These are phyloP conservation scores for Leucophora obtusa DNA, from an alignment of 2,888 invertebrate species.

Conservation along the genomic window DNA sequence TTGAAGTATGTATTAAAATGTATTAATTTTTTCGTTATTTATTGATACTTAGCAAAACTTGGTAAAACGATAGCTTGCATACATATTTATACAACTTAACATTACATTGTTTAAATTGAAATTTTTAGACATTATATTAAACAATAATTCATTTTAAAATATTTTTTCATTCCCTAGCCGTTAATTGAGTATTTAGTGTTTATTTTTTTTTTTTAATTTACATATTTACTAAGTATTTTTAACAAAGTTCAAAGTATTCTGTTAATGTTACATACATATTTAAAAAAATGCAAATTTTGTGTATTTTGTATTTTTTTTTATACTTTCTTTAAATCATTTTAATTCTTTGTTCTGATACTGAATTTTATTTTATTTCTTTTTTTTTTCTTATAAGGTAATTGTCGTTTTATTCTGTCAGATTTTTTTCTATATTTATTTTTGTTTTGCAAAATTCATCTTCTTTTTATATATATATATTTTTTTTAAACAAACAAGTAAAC, in stretches of 20 bases:
- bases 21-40: too few relatives aligned
- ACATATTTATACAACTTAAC: too few relatives aligned
- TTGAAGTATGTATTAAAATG: too few relatives aligned
- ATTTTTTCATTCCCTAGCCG: background rate
- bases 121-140: too few relatives aligned
- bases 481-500: background rate
- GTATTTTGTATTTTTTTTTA: constrained; percentile 20
- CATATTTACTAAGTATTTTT: constrained; percentile 5
- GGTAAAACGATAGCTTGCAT: too few relatives aligned
- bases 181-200: constrained; percentile 52
- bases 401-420: background rate
- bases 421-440: background rate
- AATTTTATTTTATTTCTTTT: background rate
- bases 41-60: too few relatives aligned
- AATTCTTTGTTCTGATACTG: constrained; percentile 15
- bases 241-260: constrained; percentile 60
- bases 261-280: constrained; percentile 1
- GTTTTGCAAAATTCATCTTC: constrained; percentile 3
- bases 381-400: background rate
- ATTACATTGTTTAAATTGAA: too few relatives aligned
- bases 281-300: constrained; percentile 55
- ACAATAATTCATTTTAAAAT: too few relatives aligned
- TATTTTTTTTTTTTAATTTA: constrained; percentile 2
- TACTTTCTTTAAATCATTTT: constrained; percentile 24
- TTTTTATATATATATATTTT: background rate